These are phyloP conservation scores for Brachionus sp. DNA, from an alignment of 1,140 invertebrate genomes.

Conservation along the genomic window DNA sequence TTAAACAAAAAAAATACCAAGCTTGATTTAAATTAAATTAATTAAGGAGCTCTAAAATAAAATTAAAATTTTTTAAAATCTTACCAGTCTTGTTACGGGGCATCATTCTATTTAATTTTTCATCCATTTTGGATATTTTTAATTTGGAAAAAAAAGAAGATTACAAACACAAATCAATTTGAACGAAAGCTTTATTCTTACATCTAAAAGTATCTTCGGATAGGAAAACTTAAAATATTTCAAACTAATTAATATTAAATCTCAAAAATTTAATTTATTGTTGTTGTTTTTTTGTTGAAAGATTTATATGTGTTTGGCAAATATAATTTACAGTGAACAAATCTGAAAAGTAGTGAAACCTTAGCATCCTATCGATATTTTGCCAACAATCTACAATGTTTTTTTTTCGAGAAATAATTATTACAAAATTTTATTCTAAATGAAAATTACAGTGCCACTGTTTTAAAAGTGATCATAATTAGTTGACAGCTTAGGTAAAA, in stretches of 20 bases:
- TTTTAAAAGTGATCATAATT: not conserved
- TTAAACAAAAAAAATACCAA: not conserved
- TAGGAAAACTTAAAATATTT: constrained; percentile 13
- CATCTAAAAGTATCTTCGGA: constrained; percentile 29
- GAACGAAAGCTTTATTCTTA: not conserved
- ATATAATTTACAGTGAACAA: not conserved
- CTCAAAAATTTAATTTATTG: not conserved
- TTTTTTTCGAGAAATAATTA: not conserved
- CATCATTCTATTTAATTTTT: not conserved
- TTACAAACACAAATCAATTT: not conserved
- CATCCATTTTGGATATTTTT: not conserved
- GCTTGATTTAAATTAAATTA: not conserved
- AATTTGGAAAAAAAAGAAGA: not conserved
- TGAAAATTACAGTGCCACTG: not conserved
- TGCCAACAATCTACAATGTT: not conserved
- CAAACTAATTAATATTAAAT: not conserved
- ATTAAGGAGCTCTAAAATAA: not conserved
- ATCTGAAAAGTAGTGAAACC: constrained; percentile 1
- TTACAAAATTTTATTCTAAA: not conserved
- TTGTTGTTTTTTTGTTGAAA: not conserved
- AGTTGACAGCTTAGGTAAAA: not conserved
- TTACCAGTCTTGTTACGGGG: constrained; percentile 32
- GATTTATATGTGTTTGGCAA: not conserved
- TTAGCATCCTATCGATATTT: not conserved
- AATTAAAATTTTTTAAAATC: not conserved